Base-by-base conservation (phyloP, 2,888 invertebrate genomes). In the Strigamia maritima region DNA sequence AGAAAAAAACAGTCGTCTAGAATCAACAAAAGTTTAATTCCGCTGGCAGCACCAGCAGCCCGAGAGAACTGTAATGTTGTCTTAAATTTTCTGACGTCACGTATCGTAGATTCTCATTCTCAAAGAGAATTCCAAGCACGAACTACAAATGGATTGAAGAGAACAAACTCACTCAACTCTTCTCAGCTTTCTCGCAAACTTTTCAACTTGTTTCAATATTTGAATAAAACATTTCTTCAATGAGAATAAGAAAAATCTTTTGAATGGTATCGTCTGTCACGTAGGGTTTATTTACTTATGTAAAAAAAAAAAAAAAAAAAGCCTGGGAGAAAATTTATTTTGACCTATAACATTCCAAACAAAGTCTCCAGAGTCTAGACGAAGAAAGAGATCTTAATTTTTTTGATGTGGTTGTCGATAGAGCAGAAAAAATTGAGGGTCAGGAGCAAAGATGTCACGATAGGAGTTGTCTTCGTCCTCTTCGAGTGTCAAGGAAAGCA, bases 151-250 rank as follows among this genome's bases (percentile, higher is more conserved):
- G 60, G 60, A 22, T 60, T 60, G 60, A 60, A 60, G 19, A 60
- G 60, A 60, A 60, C 40, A 40, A 60, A 60, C 60, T 2, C 22
- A 22, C 22, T 60, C 60, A 22, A 22, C 60, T 60, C 22, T 60
- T 60, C 8, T 60, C 22, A 60, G n/a, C 60, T 60, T 10, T 60
- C 22, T 8, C 22, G 22, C 19, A 60, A 60, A 60, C 60, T 60
- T 49, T 60, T 60, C 19, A 60, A 60, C 60, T 60, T 60, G 60
- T 60, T 60, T 60, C 60, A 60, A 60, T 60, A 60, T 60, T 60
- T 60, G 60, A 60, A 60, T 60, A 60, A 60, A 60, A 60, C 60
- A 60, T 60, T 22, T 19, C 22, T 16, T 60, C 60, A 60, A 19
- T 60, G 22, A 2, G 60, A 22, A 60, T 22, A n/a, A 60, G n/a